Evolutionary conservation across 2,113 vertebrate species (phyloP).

Genomic region (Daphoenositta chrysoptera): DNA sequence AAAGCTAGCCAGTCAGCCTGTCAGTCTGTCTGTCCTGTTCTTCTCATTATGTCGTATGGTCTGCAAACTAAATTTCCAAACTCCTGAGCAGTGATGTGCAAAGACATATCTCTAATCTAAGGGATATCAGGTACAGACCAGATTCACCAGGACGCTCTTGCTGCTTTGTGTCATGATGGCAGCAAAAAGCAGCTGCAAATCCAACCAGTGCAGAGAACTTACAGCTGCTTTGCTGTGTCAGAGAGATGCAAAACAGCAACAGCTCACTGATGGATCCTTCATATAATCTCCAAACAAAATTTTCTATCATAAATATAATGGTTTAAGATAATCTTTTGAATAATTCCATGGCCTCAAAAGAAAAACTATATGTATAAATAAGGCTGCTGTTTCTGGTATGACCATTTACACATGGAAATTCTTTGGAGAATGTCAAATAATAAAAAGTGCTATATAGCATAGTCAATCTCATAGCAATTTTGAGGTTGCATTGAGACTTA

Average conservation of each 20-base stretch:
- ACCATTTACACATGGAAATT: neutral
- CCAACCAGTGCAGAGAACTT: neutral
- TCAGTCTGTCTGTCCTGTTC: neutral
- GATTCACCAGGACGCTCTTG: neutral
- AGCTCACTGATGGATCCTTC: neutral
- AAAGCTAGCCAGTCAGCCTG: neutral
- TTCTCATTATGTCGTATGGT: neutral
- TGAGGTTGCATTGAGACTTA: neutral
- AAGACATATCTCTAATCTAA: neutral
- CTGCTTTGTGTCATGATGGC: conserved; percentile 35
- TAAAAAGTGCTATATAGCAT: neutral
- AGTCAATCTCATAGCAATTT: neutral
- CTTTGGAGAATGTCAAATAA: neutral
- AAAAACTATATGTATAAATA: neutral
- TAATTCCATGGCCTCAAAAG: neutral
- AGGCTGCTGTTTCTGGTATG: neutral
- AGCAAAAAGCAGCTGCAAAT: neutral
- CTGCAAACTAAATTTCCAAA: neutral
- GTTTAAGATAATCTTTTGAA: neutral
- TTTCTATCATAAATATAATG: neutral
- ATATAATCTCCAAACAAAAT: neutral
- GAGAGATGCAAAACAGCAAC: neutral
- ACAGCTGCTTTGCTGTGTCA: neutral
- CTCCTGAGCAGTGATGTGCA: neutral
- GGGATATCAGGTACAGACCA: neutral